Percentiles rank a stretch among this genome's conserved stretches.
Conservation (phyloP, 1,140 invertebrate species). For the Procambarus virginalis region DNA sequence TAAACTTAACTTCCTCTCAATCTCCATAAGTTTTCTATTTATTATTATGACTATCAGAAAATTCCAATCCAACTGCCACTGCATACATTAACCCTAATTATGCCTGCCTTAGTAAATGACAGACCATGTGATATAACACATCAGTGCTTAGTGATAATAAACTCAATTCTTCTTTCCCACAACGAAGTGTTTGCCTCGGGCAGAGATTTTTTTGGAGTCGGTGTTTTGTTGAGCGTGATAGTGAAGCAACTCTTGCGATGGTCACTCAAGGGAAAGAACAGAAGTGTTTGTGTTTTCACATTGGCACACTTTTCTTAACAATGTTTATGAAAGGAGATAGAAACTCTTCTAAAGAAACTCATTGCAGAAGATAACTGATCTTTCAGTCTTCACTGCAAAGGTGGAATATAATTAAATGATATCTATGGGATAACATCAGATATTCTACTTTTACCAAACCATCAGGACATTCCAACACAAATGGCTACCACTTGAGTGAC, state of each 20-base stretch:
- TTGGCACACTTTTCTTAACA: background rate
- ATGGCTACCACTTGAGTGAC: constrained; percentile 3
- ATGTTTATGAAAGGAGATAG: background rate
- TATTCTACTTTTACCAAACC: background rate
- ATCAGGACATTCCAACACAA: constrained; percentile 11
- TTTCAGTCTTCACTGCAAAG: constrained; percentile 1
- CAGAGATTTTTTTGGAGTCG: constrained; percentile 19
- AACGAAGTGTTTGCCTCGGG: constrained; percentile 57
- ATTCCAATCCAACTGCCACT: constrained; percentile 31
- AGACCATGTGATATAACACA: constrained; percentile 55
- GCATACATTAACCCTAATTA: constrained; percentile 45
- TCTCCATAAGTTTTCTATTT: constrained; percentile 14
- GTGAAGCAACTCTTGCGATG: constrained; percentile 13
- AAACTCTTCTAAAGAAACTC: background rate
- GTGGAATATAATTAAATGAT: background rate
- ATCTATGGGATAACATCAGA: background rate
- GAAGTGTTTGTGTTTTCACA: background rate
- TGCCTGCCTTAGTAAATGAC: constrained; percentile 61
- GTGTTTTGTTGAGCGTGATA: constrained; percentile 33
- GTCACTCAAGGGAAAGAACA: constrained; percentile 6
- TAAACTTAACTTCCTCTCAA: background rate
- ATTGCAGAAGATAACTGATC: background rate
- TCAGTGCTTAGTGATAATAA: constrained; percentile 51
- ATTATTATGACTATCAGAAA: constrained; percentile 10
- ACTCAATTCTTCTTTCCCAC: constrained; percentile 27